Percentiles rank a stretch among this genome's conserved stretches.
Conservation (phyloP, 2,888 invertebrate species). For the Cyrtodaria siliqua region DNA sequence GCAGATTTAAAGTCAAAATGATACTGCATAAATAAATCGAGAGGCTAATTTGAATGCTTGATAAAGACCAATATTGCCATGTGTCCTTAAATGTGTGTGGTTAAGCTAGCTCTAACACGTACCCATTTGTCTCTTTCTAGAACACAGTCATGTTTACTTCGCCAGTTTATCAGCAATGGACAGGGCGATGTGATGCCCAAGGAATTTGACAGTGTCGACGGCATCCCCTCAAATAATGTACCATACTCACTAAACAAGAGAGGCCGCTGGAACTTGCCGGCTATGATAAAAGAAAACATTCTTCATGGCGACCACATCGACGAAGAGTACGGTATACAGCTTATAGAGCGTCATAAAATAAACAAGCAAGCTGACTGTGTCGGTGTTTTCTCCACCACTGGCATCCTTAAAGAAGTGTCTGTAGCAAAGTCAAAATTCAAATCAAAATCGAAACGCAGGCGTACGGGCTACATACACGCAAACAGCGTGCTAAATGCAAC, state of each 20-base stretch:
- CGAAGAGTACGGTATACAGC: conserved; percentile 53
- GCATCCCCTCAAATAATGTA: conserved; percentile 49
- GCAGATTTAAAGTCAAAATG: too few relatives aligned
- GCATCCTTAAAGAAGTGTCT: conserved; percentile 6
- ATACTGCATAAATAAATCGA: too few relatives aligned
- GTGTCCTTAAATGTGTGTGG: too few relatives aligned
- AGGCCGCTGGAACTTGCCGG: conserved; percentile 73
- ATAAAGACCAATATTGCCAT: too few relatives aligned
- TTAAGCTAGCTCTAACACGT: too few relatives aligned
- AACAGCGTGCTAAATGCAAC: conserved; percentile 39
- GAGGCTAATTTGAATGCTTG: too few relatives aligned
- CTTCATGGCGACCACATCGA: conserved; percentile 28
- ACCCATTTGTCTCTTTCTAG: too few relatives aligned
- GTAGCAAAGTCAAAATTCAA: conserved; percentile 16
- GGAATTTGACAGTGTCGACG: conserved; percentile 2
- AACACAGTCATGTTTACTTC: too few relatives aligned
- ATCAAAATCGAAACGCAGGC: conserved; percentile 19
- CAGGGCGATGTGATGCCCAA: too few relatives aligned
- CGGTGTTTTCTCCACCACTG: conserved; percentile 47
- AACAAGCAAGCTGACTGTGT: conserved; percentile 55
- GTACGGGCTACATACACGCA: conserved; percentile 55
- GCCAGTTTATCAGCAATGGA: too few relatives aligned
- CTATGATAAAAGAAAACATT: conserved; percentile 60
- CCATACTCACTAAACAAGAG: conserved; percentile 76
- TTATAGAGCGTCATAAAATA: conserved; percentile 64